Evolutionary conservation across 2,797 vertebrate species (phyloP).

Genomic region (Brotogeris chrysoptera): DNA sequence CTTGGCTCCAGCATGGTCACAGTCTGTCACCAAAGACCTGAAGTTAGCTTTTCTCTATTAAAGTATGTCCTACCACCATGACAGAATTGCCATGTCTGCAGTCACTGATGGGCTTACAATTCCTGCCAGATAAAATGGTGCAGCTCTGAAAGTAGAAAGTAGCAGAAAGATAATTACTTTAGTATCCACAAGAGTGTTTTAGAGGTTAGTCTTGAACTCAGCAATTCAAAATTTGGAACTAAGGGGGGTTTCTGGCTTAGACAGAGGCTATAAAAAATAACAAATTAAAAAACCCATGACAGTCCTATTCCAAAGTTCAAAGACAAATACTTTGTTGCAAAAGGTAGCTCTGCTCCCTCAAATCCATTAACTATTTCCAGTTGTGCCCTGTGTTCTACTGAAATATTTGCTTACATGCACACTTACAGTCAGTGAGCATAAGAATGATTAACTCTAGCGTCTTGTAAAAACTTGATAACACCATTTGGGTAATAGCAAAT

Average conservation of each 20-base stretch:
- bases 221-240: neutral
- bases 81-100: neutral
- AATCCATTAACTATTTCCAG: slow-evolving; percentile 43
- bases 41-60: neutral
- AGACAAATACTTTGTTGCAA: neutral
- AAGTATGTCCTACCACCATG: neutral
- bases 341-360: neutral
- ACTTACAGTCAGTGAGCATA: neutral
- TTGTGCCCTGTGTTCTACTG: slow-evolving; percentile 48
- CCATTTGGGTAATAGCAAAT: neutral
- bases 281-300: neutral
- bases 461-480: neutral
- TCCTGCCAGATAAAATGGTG: neutral
- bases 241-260: accelerated
- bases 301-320: slow-evolving; percentile 36
- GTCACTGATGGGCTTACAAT: neutral
- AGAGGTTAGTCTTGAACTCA: neutral
- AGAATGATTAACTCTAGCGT: slow-evolving; percentile 56
- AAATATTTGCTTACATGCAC: slow-evolving; percentile 49
- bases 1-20: neutral
- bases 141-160: neutral
- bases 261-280: neutral
- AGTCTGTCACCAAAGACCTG: neutral
- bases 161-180: neutral
- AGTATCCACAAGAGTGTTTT: neutral